Evolutionary conservation across 2,797 vertebrate genomes (phyloP).

Genomic region (Lophotriccus pileatus): DNA sequence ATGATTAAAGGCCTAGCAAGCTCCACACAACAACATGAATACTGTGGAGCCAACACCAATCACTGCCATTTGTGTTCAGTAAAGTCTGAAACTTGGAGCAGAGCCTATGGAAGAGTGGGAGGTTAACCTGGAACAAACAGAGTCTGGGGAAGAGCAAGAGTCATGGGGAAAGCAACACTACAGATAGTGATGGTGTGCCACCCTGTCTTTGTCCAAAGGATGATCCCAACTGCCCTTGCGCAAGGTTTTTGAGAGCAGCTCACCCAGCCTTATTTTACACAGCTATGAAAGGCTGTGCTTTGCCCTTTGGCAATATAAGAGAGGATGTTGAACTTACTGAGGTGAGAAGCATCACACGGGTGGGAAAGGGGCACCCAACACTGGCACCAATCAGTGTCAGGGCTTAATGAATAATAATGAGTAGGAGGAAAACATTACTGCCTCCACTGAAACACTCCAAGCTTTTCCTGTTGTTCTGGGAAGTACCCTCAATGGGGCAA

Average conservation of each 20-base stretch:
- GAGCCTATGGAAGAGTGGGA: not conserved
- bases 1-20: not conserved
- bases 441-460: not conserved
- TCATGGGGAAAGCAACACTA: not conserved
- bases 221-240: not conserved
- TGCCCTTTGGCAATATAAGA: not conserved
- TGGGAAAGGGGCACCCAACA: not conserved
- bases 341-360: not conserved
- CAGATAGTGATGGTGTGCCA: not conserved
- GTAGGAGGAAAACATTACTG: not conserved
- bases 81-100: not conserved
- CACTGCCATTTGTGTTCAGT: not conserved
- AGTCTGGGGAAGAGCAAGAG: not conserved
- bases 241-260: not conserved
- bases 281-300: not conserved
- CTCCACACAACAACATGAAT: not conserved
- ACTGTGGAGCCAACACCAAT: not conserved
- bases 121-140: not conserved
- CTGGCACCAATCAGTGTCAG: not conserved
- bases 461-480: not conserved
- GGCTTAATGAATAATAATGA: not conserved
- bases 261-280: not conserved
- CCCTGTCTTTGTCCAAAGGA: not conserved
- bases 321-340: not conserved
- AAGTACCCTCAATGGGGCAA: not conserved